These are phyloP conservation scores for Rhyzopertha dominica DNA, from an alignment of 1,140 invertebrate genomes.

Conservation along the genomic window DNA sequence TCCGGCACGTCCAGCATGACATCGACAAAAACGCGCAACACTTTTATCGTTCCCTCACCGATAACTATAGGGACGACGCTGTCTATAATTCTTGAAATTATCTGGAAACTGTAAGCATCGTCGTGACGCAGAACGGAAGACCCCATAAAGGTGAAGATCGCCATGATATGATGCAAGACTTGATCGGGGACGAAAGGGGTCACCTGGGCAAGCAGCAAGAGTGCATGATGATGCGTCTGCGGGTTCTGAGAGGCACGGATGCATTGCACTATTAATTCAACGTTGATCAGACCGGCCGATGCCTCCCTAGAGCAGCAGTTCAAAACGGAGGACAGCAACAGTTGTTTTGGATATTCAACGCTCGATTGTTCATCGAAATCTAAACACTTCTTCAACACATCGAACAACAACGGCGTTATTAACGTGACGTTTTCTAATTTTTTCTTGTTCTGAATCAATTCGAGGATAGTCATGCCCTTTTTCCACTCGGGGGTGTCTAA, in stretches of 20 bases:
- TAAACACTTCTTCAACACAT: conserved; percentile 73
- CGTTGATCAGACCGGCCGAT: conserved; percentile 51
- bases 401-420: conserved; percentile 71
- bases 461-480: conserved; percentile 70
- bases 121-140: conserved; percentile 85
- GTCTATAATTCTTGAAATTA: conserved; percentile 85
- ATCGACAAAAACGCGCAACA: conserved; percentile 85
- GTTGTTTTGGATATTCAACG: conserved; percentile 86
- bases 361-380: conserved; percentile 75
- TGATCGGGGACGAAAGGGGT: conserved; percentile 72
- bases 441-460: conserved; percentile 80
- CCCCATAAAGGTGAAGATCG: conserved; percentile 95
- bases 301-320: conserved; percentile 58
- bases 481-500: conserved; percentile 67
- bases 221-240: conserved; percentile 88
- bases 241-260: conserved; percentile 86
- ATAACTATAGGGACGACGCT: conserved; percentile 83
- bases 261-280: conserved; percentile 78
- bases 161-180: conserved; percentile 87
- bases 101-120: conserved; percentile 89
- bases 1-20: conserved; percentile 84
- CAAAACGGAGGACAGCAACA: conserved; percentile 73
- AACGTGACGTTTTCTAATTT: conserved; percentile 61
- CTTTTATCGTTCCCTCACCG: conserved; percentile 50
- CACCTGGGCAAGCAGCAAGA: conserved; percentile 72